Percentiles rank a stretch among this genome's conserved stretches.
These are phyloP conservation scores for Vidua chalybeata DNA, from an alignment of 2,113 vertebrate genomes.

Conservation along the genomic window DNA sequence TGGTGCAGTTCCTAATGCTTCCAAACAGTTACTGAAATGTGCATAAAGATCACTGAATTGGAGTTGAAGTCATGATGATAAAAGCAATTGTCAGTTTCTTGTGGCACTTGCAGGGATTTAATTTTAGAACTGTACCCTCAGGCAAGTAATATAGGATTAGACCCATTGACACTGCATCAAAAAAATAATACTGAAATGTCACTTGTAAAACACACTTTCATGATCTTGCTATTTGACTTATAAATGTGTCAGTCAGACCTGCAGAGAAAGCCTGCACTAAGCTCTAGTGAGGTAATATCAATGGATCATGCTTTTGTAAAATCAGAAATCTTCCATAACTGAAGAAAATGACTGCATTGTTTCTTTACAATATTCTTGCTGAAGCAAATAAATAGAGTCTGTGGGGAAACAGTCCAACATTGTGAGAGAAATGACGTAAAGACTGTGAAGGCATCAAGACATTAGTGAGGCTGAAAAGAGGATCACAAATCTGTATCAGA, in stretches of 20 bases:
- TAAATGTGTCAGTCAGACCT: neutral
- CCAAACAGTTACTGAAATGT: neutral
- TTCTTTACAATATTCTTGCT: neutral
- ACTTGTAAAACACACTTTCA: neutral
- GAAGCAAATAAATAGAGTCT: neutral
- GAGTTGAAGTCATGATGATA: neutral
- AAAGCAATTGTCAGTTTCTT: constrained; percentile 1
- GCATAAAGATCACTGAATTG: neutral
- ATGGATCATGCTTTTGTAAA: neutral
- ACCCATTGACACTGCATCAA: neutral
- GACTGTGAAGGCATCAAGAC: neutral
- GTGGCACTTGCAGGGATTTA: neutral
- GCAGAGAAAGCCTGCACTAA: neutral
- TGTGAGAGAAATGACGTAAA: neutral
- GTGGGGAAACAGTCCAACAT: neutral
- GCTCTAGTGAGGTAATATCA: neutral
- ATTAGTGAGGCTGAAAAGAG: neutral
- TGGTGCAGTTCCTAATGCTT: neutral
- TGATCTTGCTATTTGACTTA: neutral
- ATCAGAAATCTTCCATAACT: neutral
- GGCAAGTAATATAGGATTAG: neutral
- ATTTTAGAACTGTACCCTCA: neutral
- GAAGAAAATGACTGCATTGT: neutral
- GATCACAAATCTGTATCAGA: neutral
- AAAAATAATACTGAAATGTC: neutral